Percentiles rank a stretch among this genome's conserved stretches.
phyloP scores from a whole-genome alignment of 2,888 invertebrate genomes.

The Sesia bembeciformis region DNA sequence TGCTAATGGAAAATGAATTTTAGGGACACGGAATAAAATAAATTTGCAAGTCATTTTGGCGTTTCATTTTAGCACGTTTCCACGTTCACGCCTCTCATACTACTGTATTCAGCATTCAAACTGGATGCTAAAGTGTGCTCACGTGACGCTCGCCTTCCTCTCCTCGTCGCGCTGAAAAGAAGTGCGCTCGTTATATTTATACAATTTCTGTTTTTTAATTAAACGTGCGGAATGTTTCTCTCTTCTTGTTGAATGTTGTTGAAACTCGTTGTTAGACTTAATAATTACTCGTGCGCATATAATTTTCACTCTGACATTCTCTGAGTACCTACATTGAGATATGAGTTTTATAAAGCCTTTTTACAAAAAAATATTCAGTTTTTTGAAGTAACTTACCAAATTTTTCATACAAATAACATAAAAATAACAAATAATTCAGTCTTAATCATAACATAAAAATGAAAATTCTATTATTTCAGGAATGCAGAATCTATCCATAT shows the following conservation, averaged over 20 bases:
- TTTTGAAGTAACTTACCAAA: not conserved
- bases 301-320: too few species aligned
- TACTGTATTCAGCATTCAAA: not conserved
- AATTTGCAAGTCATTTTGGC: not conserved
- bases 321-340: not conserved
- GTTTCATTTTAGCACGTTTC: not conserved
- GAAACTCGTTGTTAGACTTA: too few species aligned
- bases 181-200: not conserved
- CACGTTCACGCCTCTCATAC: not conserved
- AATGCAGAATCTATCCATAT: constrained; percentile 96
- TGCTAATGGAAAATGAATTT: constrained; percentile 1
- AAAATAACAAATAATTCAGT: too few species aligned
- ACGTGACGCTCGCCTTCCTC: not conserved
- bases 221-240: too few species aligned
- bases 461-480: constrained; percentile 67
- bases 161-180: not conserved
- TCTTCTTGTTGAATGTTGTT: too few species aligned
- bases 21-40: not conserved
- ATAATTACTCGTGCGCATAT: too few species aligned
- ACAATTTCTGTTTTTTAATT: not conserved
- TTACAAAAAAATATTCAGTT: not conserved
- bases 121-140: not conserved
- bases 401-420: not conserved
- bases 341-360: not conserved
- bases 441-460: not conserved